phyloP scores from a whole-genome alignment of 2,888 invertebrate genomes.

The Augochlorella aurata region DNA sequence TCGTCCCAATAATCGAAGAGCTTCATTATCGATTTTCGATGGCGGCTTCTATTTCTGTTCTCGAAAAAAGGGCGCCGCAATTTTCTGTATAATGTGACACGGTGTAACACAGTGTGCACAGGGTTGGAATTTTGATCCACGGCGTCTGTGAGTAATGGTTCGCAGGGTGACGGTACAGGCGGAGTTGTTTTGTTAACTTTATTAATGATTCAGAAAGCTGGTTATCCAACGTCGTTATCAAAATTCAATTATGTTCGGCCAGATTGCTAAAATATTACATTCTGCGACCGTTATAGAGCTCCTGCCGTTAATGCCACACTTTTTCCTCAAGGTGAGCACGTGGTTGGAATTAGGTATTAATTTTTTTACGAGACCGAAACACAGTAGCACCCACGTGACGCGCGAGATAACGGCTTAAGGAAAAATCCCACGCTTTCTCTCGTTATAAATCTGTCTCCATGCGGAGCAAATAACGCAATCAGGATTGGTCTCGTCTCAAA shows the following conservation, averaged over 20 bases:
- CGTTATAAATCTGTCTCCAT: neutral
- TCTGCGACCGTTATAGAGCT: neutral
- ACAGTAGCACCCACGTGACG: neutral
- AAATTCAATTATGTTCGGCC: neutral
- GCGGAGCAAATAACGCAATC: neutral
- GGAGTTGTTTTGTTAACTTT: neutral
- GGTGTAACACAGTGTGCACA: conserved; percentile 42
- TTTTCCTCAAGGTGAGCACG: neutral
- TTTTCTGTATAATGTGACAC: conserved; percentile 16
- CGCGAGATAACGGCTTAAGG: neutral
- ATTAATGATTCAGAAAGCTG: neutral
- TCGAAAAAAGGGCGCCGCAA: too few relatives aligned
- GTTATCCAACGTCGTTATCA: neutral
- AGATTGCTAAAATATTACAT: neutral
- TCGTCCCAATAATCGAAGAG: too few relatives aligned
- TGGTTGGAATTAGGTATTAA: neutral
- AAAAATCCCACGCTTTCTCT: neutral
- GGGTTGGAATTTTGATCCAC: conserved; percentile 64
- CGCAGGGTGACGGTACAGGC: neutral
- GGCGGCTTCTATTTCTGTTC: too few relatives aligned
- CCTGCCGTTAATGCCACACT: neutral
- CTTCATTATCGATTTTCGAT: too few relatives aligned
- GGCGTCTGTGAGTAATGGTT: neutral
- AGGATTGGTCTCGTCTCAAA: neutral
- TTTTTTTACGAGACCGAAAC: neutral